These are phyloP conservation scores for Odontomachus brunneus DNA, from an alignment of 1,140 invertebrate species.

Conservation along the genomic window DNA sequence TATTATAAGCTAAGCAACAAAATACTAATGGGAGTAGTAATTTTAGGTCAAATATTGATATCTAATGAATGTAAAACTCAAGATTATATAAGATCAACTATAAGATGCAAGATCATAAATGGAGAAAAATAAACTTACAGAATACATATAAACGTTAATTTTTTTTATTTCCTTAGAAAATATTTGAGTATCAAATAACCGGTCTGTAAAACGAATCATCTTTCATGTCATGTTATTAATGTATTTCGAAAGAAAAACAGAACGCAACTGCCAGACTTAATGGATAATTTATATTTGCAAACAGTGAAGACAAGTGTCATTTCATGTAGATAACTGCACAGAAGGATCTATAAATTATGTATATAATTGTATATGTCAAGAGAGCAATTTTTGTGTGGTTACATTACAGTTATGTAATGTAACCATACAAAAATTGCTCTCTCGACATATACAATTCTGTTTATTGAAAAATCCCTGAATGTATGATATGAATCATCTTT, in stretches of 20 bases:
- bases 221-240: constrained; percentile 42
- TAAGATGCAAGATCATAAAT: constrained; percentile 20
- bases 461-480: constrained; percentile 47
- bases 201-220: constrained; percentile 38
- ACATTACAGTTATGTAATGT: constrained; percentile 19
- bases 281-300: constrained; percentile 49
- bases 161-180: constrained; percentile 34
- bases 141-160: constrained; percentile 8
- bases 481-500: constrained; percentile 1
- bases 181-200: not conserved
- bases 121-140: constrained; percentile 23
- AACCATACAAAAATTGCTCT: too few species aligned
- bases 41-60: constrained; percentile 17
- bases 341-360: constrained; percentile 38
- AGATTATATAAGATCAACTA: too few species aligned
- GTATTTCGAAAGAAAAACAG: constrained; percentile 44
- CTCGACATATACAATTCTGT: constrained; percentile 13
- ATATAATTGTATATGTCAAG: constrained; percentile 32
- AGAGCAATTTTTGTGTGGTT: constrained; percentile 39
- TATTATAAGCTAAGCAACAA: too few species aligned
- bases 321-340: constrained; percentile 43
- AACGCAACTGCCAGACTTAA: constrained; percentile 45
- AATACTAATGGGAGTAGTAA: not conserved
- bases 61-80: too few species aligned
- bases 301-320: constrained; percentile 53